Conservation (phyloP, 2,888 invertebrate species). For the Oxystoma pomonae region DNA sequence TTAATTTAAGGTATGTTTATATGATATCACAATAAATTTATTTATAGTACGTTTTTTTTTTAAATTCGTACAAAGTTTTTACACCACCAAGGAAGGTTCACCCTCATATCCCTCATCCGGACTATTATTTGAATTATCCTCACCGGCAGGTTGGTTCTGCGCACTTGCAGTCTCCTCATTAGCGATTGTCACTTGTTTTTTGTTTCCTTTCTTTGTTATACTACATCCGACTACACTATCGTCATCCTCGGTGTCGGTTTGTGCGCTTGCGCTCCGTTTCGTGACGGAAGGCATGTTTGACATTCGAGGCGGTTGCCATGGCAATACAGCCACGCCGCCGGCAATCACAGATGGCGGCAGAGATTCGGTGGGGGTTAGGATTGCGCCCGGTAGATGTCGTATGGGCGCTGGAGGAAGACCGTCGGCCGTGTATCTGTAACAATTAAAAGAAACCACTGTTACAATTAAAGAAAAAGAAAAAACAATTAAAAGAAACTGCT, state of each 20-base stretch:
- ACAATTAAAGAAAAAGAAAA: no score
- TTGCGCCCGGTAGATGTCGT: constrained; percentile 13
- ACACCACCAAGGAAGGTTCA: constrained; percentile 37
- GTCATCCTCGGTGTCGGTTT: constrained; percentile 36
- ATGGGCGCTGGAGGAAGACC: constrained; percentile 56
- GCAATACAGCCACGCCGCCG: constrained; percentile 48
- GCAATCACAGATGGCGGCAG: constrained; percentile 52
- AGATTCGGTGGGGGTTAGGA: constrained; percentile 41
- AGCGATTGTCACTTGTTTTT: constrained; percentile 4
- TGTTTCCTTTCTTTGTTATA: not conserved
- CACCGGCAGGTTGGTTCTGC: constrained; percentile 8
- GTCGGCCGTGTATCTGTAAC: constrained; percentile 56
- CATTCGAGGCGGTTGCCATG: constrained; percentile 45
- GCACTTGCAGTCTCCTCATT: constrained; percentile 20
- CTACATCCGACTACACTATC: constrained; percentile 23
- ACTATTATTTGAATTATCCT: constrained; percentile 37
- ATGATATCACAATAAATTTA: no score
- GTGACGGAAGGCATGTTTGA: constrained; percentile 17
- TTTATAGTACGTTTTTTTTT: no score
- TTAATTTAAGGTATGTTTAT: no score
- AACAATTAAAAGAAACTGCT: no score
- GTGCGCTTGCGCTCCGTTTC: constrained; percentile 38
- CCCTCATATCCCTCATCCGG: constrained; percentile 42
- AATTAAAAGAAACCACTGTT: no score
- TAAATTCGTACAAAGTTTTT: no score